These are phyloP conservation scores for Vanessa atalanta DNA, from an alignment of 1,140 invertebrate species.

Conservation along the genomic window DNA sequence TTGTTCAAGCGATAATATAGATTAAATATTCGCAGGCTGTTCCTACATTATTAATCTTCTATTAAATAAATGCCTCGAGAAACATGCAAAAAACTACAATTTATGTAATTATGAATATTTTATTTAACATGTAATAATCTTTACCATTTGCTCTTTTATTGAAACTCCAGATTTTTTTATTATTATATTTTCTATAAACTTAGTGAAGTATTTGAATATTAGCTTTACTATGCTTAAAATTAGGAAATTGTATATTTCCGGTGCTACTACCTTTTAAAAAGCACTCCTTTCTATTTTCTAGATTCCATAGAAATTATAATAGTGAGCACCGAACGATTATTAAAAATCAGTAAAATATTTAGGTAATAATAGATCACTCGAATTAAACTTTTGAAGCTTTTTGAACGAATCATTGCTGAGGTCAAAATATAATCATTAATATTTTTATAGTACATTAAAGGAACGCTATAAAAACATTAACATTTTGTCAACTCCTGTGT, in stretches of 20 bases:
- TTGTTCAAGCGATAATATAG: neutral
- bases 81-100: neutral
- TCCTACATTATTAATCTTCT: neutral
- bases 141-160: neutral
- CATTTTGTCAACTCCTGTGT: neutral
- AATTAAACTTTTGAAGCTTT: slow-evolving; percentile 12
- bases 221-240: slow-evolving; percentile 24
- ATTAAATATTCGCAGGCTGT: neutral
- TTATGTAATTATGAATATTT: neutral
- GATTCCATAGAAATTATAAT: slow-evolving; percentile 24
- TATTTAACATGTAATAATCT: neutral
- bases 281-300: slow-evolving; percentile 33
- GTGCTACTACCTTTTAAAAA: slow-evolving; percentile 34
- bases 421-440: neutral
- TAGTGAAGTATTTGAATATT: slow-evolving; percentile 20
- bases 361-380: slow-evolving; percentile 1
- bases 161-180: neutral
- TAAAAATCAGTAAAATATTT: slow-evolving; percentile 14
- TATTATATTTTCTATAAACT: slow-evolving; percentile 3
- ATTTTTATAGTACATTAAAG: neutral
- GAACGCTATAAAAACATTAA: neutral
- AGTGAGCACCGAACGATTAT: slow-evolving; percentile 26
- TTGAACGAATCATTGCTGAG: slow-evolving; percentile 1
- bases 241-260: slow-evolving; percentile 22
- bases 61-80: neutral